Percentiles rank a stretch among this genome's conserved stretches.
Evolutionary conservation across 2,113 vertebrate species (phyloP).

Genomic region (Limnothrissa miodon): DNA sequence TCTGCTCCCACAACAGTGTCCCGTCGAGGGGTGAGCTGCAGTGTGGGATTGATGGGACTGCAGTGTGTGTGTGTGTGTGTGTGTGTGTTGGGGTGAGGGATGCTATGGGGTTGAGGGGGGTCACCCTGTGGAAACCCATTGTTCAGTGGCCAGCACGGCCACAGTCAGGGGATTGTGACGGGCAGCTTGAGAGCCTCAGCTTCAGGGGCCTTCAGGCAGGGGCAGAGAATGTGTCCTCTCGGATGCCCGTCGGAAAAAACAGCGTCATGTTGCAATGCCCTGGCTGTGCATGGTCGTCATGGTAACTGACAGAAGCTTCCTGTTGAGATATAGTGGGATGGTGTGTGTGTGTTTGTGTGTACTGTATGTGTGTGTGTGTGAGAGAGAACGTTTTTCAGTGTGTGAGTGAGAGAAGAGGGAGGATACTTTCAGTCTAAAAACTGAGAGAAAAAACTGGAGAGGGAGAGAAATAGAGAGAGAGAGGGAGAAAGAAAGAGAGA

Average conservation of each 20-base stretch:
- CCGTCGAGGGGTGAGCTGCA: constrained; percentile 17
- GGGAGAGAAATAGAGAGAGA: background rate
- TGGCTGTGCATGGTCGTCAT: constrained; percentile 1
- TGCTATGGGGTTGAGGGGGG: background rate
- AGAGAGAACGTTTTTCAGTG: background rate
- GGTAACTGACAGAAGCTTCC: constrained; percentile 27
- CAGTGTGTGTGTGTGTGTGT: background rate
- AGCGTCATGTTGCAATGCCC: constrained; percentile 20
- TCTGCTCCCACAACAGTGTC: background rate
- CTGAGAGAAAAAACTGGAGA: background rate
- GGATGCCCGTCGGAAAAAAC: constrained; percentile 30
- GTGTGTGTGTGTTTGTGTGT: background rate
- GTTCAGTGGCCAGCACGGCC: constrained; percentile 24
- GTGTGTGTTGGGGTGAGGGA: background rate
- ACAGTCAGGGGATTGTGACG: constrained; percentile 13
- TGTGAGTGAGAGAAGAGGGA: background rate
- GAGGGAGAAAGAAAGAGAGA: too few species aligned
- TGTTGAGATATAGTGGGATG: constrained; percentile 18
- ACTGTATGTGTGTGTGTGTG: background rate
- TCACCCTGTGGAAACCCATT: constrained; percentile 33
- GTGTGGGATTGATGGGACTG: background rate
- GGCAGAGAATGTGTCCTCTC: constrained; percentile 23
- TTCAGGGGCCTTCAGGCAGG: constrained; percentile 14
- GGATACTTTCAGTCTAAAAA: background rate
- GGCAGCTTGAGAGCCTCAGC: constrained; percentile 1